Base-by-base conservation (phyloP, 1,140 invertebrate genomes). In the Lineus longissimus region DNA sequence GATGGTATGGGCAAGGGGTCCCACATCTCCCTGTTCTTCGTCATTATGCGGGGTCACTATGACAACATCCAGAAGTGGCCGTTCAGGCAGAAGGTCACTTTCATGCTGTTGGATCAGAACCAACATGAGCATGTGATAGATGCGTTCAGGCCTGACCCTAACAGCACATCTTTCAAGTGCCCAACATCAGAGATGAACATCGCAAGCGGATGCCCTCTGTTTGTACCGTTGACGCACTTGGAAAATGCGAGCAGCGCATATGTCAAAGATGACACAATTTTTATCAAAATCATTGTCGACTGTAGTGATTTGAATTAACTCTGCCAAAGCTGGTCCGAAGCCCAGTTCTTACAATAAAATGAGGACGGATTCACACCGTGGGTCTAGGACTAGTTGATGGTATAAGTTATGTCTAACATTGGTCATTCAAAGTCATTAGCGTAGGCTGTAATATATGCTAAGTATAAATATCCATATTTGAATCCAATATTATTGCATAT, bases 1-100 rank as follows among this genome's bases (percentile, higher is more conserved):
- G 86, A 88, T 71, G 86, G 91, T 1, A 77, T 79, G 65, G 78
- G 77, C 0, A 78, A 82, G 62, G 71, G 72, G 6, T 69, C 77
- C 0, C 75, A 80, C 62, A 59, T 81, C 4, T 80, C 78, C 0
- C 62, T 81, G 15, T 81, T 81, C 62, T 80, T 81, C 63, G 78
- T 79, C 15, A 61, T 81, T 7, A 79, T 80, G 76, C 68, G 69
- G 57, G 78, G 79, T 1, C 63, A 74, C 17, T 76, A 75, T 61
- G 80, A 82, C 62, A 67, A 72, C 7, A 43, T 81, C 2, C 62
- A 80, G 31, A 60, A 62, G 4, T 82, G 78, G 78, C 79, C 80
- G 1, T 82, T 81, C 59, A 63, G 66, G 13, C 75, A 80, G 57
- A 73, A 78, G 57, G 78, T 75, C 9, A 76, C 73, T 1, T 67